A percentile compares a stretch with the other conserved stretches of the same genome.
Evolutionary conservation across 2,797 vertebrate species (phyloP).

Genomic region (Neosalanx taihuensis): DNA sequence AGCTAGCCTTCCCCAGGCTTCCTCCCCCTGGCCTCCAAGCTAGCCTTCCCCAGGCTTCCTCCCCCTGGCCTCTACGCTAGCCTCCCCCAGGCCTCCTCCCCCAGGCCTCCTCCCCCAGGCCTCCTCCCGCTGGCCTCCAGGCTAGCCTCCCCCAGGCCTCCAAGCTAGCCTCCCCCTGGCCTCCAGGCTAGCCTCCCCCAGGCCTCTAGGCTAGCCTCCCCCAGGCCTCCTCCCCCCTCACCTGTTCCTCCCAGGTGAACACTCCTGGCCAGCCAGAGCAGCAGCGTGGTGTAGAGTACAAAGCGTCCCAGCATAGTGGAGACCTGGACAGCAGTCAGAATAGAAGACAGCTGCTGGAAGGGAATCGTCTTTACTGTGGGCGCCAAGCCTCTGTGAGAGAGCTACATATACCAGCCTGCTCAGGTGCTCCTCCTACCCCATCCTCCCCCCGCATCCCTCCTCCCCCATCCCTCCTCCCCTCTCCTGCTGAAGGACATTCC

Average conservation of each 20-base stretch:
- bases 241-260: constrained; percentile 53
- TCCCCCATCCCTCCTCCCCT: too few relatives aligned
- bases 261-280: constrained; percentile 63
- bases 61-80: too few relatives aligned
- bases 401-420: constrained; percentile 62
- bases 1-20: too few relatives aligned
- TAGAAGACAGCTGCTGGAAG: constrained; percentile 8
- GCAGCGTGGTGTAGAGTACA: constrained; percentile 52
- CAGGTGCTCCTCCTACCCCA: constrained; percentile 54
- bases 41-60: too few relatives aligned
- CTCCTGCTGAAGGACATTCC: neutral
- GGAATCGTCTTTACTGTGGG: constrained; percentile 40
- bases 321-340: constrained; percentile 22
- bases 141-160: too few relatives aligned
- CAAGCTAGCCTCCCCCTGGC: too few relatives aligned
- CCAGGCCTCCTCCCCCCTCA: constrained; percentile 43
- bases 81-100: too few relatives aligned
- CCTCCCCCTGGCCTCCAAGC: too few relatives aligned
- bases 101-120: too few relatives aligned
- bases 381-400: constrained; percentile 15
- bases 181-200: neutral
- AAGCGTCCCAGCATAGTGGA: constrained; percentile 61
- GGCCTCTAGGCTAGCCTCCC: neutral
- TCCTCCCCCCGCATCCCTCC: constrained; percentile 17
- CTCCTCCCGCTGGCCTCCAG: too few relatives aligned